These are phyloP conservation scores for Stichodactyla mertensii DNA, from an alignment of 64 coral and sea anemone genomes.

Conservation along the genomic window DNA sequence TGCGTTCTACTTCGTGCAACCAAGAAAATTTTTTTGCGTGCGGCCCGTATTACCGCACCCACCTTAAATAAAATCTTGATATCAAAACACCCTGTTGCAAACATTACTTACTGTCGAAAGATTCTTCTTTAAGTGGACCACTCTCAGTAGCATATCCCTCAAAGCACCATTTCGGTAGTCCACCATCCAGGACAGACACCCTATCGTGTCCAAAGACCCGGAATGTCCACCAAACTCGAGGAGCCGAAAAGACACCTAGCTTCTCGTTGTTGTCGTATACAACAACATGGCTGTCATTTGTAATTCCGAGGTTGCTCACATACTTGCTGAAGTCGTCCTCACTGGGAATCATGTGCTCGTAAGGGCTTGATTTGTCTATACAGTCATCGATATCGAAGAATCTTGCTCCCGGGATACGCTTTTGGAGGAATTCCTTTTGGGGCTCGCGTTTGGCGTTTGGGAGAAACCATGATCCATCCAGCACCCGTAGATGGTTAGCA, in stretches of 20 bases:
- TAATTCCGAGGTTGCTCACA: slow-evolving; percentile 66
- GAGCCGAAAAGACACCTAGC: slow-evolving; percentile 69
- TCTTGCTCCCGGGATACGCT: slow-evolving; percentile 63
- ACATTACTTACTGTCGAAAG: background rate
- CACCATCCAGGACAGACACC: slow-evolving; percentile 81
- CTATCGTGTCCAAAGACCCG: slow-evolving; percentile 72
- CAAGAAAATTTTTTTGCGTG: too few relatives aligned
- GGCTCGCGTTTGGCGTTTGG: slow-evolving; percentile 48
- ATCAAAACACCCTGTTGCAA: too few relatives aligned
- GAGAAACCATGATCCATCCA: slow-evolving; percentile 69
- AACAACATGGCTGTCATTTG: slow-evolving; percentile 80
- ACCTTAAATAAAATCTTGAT: too few relatives aligned
- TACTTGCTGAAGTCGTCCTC: slow-evolving; percentile 53
- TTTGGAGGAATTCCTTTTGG: slow-evolving; percentile 39
- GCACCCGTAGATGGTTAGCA: slow-evolving; percentile 30
- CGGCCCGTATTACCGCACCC: too few relatives aligned
- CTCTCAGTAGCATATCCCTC: slow-evolving; percentile 56
- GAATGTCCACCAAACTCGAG: slow-evolving; percentile 84
- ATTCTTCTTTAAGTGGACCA: slow-evolving; percentile 31
- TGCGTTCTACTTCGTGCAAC: too few relatives aligned
- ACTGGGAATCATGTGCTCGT: slow-evolving; percentile 69
- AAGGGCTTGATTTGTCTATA: slow-evolving; percentile 44
- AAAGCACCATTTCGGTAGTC: slow-evolving; percentile 62
- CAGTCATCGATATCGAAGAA: slow-evolving; percentile 81
- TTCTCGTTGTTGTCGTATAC: slow-evolving; percentile 72